Evolutionary conservation across 2,888 invertebrate species (phyloP), one percentile per base, ranked within the genome.

Genomic region (Carpatolechia fugitivella): DNA sequence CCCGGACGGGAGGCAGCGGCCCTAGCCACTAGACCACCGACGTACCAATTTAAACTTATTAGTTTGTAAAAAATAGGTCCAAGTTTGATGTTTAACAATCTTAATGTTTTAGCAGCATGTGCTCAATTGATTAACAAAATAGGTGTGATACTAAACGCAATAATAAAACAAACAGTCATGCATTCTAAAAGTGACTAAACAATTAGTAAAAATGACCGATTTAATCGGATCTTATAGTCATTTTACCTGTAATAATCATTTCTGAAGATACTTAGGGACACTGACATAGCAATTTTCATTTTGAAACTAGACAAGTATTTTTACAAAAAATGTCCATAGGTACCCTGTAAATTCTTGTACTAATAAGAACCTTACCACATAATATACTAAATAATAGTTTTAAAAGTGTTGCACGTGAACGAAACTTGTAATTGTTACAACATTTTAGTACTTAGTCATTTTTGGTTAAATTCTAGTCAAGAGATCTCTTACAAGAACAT

Each of bases 141-240:
- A 50, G 38, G 20, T 38, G 11, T 48, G 48, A 47, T 48, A 49
- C 29, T 41, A 18, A 40, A 44, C 38, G 55, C 51, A 55, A 51
- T 38, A 40, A 55, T 50, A 13, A 18, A 31, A 52, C 14, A 41
- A 40, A 7, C 38, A 55, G 57, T 56, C 54, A 38, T 35, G 13
- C 7, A 1, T 24, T 52, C 47, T 35, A 52, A 35, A 49, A 48
- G 18, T 48, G 52, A 24, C 36, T 50, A 10, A 14, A 38, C 33
- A 53, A 29, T 55, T 71, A 70, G 69, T 51, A 40, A 59, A 65
- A 70, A 65, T 68, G 57, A 69, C 66, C 71, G 76, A 76, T 74
- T 0, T 56, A 60, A 61, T 65, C 60, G 61, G 60, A 55, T 57
- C 35, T 30, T 30, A 16, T 52, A 31, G 38, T 8, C 4, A 35